Percentiles rank a stretch among this genome's conserved stretches.
phyloP scores from a whole-genome alignment of 2,888 invertebrate species.

The Operophtera brumata region DNA sequence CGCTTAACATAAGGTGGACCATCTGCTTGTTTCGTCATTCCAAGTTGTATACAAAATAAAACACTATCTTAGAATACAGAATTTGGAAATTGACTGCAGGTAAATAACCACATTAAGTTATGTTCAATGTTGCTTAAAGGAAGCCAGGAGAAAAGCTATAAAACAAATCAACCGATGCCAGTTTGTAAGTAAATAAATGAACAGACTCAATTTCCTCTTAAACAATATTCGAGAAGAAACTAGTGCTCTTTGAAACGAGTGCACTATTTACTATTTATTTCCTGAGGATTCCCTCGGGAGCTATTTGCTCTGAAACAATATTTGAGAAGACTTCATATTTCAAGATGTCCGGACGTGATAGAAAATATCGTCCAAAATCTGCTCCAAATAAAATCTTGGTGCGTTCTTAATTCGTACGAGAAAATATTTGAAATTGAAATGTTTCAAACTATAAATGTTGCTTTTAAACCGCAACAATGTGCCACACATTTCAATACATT shows the following conservation, averaged over 20 bases:
- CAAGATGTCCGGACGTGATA: background rate
- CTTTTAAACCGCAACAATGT: conserved; percentile 2
- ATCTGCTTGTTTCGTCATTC: too few species aligned
- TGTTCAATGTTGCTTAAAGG: too few species aligned
- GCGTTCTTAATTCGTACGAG: background rate
- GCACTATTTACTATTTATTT: conserved; percentile 13
- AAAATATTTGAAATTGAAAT: too few species aligned
- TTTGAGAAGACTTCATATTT: conserved; percentile 11
- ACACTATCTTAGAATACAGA: too few species aligned
- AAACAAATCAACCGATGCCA: background rate
- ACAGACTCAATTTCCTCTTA: conserved; percentile 9
- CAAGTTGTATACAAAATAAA: too few species aligned
- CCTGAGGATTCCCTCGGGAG: background rate
- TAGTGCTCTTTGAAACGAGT: conserved; percentile 6
- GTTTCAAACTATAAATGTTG: too few species aligned
- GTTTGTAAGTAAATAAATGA: background rate
- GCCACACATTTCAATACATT: conserved; percentile 26
- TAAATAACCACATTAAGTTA: too few species aligned
- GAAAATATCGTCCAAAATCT: background rate
- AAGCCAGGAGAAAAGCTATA: background rate
- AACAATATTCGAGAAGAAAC: background rate
- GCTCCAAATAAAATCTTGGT: too few species aligned
- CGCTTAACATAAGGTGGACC: too few species aligned
- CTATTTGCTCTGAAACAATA: conserved; percentile 17
- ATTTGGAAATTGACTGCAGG: too few species aligned